Evolutionary conservation across 2,797 vertebrate species (phyloP).

Genomic region (Cichlasoma orientale): DNA sequence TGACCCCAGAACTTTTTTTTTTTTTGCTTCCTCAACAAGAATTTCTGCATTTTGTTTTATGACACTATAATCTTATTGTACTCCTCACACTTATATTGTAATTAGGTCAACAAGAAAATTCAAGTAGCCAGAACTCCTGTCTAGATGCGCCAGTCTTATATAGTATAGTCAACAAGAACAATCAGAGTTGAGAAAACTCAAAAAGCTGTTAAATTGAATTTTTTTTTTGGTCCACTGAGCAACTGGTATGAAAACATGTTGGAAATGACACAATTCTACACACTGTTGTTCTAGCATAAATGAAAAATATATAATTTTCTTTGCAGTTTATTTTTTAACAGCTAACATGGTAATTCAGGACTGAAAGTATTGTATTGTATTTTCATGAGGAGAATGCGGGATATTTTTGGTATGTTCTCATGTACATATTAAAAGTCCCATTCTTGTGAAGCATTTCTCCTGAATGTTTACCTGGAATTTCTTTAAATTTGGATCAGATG

Average conservation of each 20-base stretch:
- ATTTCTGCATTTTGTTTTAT: background rate
- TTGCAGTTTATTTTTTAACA: fast-evolving
- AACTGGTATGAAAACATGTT: background rate
- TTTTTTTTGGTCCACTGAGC: background rate
- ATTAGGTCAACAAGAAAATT: background rate
- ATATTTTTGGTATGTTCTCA: background rate
- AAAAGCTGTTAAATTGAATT: background rate
- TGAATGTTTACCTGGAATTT: background rate
- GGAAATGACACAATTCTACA: background rate
- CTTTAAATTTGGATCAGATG: background rate
- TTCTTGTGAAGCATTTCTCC: background rate
- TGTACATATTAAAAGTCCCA: background rate
- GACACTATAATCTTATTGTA: background rate
- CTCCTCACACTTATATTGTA: background rate
- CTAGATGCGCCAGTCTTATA: background rate
- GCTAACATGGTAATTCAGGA: background rate
- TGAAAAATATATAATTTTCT: background rate
- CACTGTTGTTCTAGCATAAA: too few relatives aligned
- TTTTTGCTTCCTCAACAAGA: background rate
- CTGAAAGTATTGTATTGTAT: background rate
- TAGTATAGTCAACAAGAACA: background rate
- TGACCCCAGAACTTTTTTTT: background rate
- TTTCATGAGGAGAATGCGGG: background rate
- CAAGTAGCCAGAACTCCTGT: background rate
- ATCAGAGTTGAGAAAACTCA: too few relatives aligned